These are phyloP conservation scores for Progne subis DNA, from an alignment of 2,113 vertebrate genomes.

Conservation along the genomic window DNA sequence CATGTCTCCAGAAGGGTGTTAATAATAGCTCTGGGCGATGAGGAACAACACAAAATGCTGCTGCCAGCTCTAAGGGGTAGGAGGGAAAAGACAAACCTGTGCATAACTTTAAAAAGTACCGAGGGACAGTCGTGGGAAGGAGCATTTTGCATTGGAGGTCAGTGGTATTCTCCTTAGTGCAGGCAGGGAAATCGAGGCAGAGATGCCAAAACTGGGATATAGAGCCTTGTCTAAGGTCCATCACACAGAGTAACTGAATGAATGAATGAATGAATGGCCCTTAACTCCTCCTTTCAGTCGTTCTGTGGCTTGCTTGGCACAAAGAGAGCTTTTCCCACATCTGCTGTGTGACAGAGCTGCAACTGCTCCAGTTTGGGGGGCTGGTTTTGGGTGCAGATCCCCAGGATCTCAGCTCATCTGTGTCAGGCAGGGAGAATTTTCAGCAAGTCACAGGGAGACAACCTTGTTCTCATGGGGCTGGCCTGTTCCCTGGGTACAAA, in stretches of 20 bases:
- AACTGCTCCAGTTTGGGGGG: not conserved
- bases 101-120: not conserved
- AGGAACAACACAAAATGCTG: not conserved
- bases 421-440: not conserved
- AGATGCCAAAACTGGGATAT: not conserved
- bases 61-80: not conserved
- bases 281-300: slow-evolving; percentile 12
- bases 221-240: slow-evolving; percentile 13
- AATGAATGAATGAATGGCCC: not conserved
- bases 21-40: not conserved
- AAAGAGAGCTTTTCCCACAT: not conserved
- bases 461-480: not conserved
- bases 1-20: not conserved
- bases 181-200: not conserved
- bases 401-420: not conserved
- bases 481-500: not conserved
- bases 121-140: not conserved
- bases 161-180: not conserved
- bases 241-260: not conserved
- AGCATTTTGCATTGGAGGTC: not conserved
- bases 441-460: not conserved
- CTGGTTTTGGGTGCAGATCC: not conserved
- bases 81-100: not conserved
- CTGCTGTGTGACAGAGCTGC: not conserved
- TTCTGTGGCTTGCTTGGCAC: slow-evolving; percentile 38